phyloP scores from a whole-genome alignment of 1,140 invertebrate genomes.

The Macrosteles quadrilineatus region DNA sequence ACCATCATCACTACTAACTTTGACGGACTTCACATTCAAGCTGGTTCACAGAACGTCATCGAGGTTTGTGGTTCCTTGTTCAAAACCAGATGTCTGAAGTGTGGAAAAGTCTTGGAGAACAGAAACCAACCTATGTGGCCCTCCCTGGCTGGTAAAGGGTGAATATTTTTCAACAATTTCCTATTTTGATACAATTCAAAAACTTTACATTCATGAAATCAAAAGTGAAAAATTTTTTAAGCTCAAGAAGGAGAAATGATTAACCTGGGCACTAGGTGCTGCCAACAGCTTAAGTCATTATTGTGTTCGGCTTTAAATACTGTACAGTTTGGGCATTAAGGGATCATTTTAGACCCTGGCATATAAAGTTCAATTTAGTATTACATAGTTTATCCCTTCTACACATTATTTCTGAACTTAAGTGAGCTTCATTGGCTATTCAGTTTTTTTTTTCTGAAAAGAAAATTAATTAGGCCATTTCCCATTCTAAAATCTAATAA shows the following conservation, averaged over 20 bases:
- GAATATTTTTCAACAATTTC: too few species aligned
- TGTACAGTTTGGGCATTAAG: too few species aligned
- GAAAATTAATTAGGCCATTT: too few species aligned
- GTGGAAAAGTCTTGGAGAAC: conserved; percentile 68
- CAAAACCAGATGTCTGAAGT: conserved; percentile 77
- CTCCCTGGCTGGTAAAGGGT: conserved; percentile 51
- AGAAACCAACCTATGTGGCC: conserved; percentile 79
- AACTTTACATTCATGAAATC: neutral
- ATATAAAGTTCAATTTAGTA: too few species aligned
- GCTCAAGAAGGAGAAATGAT: neutral
- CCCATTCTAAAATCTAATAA: too few species aligned
- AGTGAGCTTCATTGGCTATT: too few species aligned
- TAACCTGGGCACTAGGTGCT: neutral
- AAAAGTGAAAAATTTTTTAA: neutral
- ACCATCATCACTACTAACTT: conserved; percentile 90
- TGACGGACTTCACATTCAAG: conserved; percentile 81
- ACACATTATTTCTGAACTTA: too few species aligned
- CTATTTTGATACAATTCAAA: neutral
- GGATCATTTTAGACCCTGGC: too few species aligned
- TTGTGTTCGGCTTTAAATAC: too few species aligned
- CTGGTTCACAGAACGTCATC: conserved; percentile 78
- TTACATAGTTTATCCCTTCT: too few species aligned
- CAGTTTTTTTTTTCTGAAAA: too few species aligned
- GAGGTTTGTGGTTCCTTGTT: conserved; percentile 89
- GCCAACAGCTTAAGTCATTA: neutral